Conservation (phyloP, 2,113 vertebrate species). For the Centrocercus urophasianus region DNA sequence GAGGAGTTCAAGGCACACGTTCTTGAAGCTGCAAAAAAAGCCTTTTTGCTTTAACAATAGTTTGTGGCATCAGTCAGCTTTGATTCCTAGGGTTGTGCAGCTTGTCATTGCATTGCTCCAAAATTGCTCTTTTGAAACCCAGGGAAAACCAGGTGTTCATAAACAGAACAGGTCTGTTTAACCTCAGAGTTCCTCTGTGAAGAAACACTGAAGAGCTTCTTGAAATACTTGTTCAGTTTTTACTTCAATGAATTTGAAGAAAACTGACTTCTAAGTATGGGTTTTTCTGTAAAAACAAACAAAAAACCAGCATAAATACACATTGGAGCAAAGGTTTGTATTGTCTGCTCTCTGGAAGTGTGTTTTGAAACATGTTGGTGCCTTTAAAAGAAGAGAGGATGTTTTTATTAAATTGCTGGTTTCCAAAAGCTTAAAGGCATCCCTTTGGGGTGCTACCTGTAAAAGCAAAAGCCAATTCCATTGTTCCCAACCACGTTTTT, state of each 20-base stretch:
- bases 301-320: not conserved
- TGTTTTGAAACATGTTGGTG: not conserved
- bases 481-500: not conserved
- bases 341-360: not conserved
- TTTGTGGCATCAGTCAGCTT: not conserved
- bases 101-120: not conserved
- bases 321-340: not conserved
- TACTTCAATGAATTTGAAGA: not conserved
- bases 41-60: not conserved
- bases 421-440: not conserved
- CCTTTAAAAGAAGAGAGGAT: not conserved
- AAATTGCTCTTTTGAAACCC: not conserved
- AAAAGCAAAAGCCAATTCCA: not conserved
- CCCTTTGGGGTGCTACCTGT: not conserved
- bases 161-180: rapidly evolving
- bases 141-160: not conserved
- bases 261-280: not conserved
- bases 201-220: not conserved
- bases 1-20: not conserved
- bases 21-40: not conserved
- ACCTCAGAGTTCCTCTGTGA: not conserved
- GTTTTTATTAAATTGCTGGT: not conserved
- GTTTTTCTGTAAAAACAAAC: not conserved
- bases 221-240: not conserved
- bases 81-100: not conserved